A percentile compares a stretch with the other conserved stretches of the same genome.
Conservation (phyloP, 2,113 vertebrate genomes). For the human (Homo sapiens) region GRCh38 chr15:93675001-93675500, state of each 20-base stretch:
- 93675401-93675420: too few relatives aligned
- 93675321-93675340: background rate
- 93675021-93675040: background rate
- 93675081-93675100: background rate
- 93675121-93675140: background rate
- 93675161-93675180: background rate
- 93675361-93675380: background rate
- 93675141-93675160: background rate
- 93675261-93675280: background rate
- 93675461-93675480: too few relatives aligned
- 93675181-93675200: background rate
- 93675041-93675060: background rate
- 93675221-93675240: background rate
- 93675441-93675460: too few relatives aligned
- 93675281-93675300: background rate
- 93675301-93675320: background rate
- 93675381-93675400: background rate
- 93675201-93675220: background rate
- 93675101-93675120: background rate
- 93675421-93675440: too few relatives aligned
- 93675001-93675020: background rate
- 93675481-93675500: too few relatives aligned
- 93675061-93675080: background rate
- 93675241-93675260: background rate
- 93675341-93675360: background rate